Evolutionary conservation across 2,797 vertebrate species (phyloP), one percentile per base, ranked within the genome.

Genomic region (Phoebastria nigripes): DNA sequence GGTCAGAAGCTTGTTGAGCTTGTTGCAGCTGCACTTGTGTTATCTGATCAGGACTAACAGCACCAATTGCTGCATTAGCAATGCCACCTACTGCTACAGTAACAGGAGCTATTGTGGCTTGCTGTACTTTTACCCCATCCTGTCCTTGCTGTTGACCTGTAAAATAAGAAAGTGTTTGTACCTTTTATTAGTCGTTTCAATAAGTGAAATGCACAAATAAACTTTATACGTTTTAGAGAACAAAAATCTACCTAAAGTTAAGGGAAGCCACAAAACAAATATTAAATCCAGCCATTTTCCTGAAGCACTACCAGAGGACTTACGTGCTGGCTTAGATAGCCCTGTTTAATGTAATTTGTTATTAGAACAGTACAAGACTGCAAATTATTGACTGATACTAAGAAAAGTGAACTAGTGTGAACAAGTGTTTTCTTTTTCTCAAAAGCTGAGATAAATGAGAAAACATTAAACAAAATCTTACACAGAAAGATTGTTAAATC

Each of bases 81-180:
- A 99, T 98, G 92, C 98, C 99, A 94, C 99, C 99, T 89, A 99
- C 98, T 9, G 99, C 98, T 95, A 99, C 99, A 0, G 99, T 99
- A 94, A 99, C 98, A 11, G 99, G 99, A 93, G 99, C 98, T 49
- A 99, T 98, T 2, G 99, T 99, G 84, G 99, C 98, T 33, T 99
- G 98, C 93, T 99, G 99, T 87, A 99, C 98, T 98, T 99, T 99
- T 77, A 99, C 98, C 79, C 98, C 98, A 71, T 99, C 99, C 94
- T 99, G 99, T 98, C 98, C 98, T 98, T 99, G 99, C 96, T 99
- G 98, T 95, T 99, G 99, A 98, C 99, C 99, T 99, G 96, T 66
- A 95, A 95, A 93, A 73, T 6, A 94, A 81, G 59, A 54, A 92
- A 88, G 46, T n/a, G 18, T 66, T 92, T 62, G 25, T 71, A 66